Base-by-base conservation (phyloP, 2,888 invertebrate genomes). In the Diploptera punctata region DNA sequence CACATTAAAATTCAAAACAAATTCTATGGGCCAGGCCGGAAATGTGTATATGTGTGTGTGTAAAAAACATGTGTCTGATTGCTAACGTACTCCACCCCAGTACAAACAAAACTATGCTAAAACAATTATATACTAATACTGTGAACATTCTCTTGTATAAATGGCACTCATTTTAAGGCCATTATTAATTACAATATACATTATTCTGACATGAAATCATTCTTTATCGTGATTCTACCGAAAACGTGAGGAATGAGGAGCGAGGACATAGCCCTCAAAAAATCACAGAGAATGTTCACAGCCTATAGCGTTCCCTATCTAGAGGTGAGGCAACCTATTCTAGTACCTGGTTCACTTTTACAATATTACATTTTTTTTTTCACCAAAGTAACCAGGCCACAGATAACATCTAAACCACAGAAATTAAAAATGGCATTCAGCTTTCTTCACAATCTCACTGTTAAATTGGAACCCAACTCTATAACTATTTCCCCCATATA, bases 21-120 rank as follows among this genome's bases (percentile, higher is more conserved):
- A 74, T 74, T 74, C 74, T 70, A 68, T 74, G 74, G 74, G 70
- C 74, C 74, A 74, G 74, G 72, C 74, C 74, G 49, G 29, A 68
- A 57, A 57, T 70, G 72, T 72, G 71, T 72, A 18, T 67, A 60
- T 68, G 67, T 67, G 67, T 67, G 60, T 67, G 67, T 67, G 60
- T 72, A 72, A 71, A 72, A 74, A 74, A 73, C 62, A 74, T 68
- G 43, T 74, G 26, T 68, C 61, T 54, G 10, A 24, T 29, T 54
- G 54, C 52, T 68, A 68, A 52, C 24, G 38, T 68, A 68, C 38
- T 54, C 38, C 47, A 44, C 52, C 24, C 52, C 68, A 52, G 33
- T 70, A 65, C 70, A 70, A 60, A 70, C 62, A 70, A 61, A 70
- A 33, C 33, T 62, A 62, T 65, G 44, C 44, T 44, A 44, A 65